phyloP scores from a whole-genome alignment of 23 tunicate species.

The Phallusia fumigata region DNA sequence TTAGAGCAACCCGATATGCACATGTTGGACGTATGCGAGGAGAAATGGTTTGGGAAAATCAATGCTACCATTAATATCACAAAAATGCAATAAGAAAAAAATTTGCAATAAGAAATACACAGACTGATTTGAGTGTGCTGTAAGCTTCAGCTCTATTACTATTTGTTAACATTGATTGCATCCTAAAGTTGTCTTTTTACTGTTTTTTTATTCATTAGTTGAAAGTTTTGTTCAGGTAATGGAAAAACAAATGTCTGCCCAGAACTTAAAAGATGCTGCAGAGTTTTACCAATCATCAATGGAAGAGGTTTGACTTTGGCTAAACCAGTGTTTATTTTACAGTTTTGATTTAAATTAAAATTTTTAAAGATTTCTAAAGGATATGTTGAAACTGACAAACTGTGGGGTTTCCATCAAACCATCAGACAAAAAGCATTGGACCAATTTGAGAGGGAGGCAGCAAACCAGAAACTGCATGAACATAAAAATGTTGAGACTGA shows the following conservation, averaged over 20 bases:
- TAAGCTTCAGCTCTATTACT: no score
- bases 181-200: no score
- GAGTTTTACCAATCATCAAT: neutral
- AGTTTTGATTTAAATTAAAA: neutral
- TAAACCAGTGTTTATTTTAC: neutral
- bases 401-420: neutral
- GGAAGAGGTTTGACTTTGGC: neutral
- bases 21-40: no score
- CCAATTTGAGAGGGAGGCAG: neutral
- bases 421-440: neutral
- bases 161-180: no score
- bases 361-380: neutral
- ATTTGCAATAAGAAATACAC: no score
- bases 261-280: neutral
- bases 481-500: neutral
- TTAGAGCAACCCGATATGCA: no score
- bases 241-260: neutral
- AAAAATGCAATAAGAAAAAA: no score
- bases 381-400: neutral
- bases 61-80: no score
- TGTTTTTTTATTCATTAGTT: no score
- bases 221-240: neutral
- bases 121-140: no score
- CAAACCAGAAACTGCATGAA: neutral
- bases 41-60: no score